A percentile compares a stretch with the other conserved stretches of the same genome.
Conservation (phyloP, 2,888 invertebrate species). For the Patella pellucida region DNA sequence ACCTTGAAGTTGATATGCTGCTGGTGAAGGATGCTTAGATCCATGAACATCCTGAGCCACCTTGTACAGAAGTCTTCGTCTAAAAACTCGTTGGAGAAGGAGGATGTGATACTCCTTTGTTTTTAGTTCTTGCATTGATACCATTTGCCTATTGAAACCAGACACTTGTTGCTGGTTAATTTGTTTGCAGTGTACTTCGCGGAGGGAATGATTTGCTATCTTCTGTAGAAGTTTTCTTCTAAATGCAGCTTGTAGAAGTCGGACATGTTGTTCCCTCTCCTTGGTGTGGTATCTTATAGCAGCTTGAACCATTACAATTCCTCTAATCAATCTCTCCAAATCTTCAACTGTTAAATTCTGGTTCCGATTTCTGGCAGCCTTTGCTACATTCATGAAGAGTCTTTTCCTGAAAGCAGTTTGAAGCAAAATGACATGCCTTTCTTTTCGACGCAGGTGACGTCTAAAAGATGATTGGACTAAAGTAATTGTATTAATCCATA, state of each 20-base stretch:
- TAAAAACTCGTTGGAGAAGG: neutral
- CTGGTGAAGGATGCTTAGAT: neutral
- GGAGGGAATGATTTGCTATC: neutral
- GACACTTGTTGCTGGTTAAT: no score
- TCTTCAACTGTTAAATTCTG: neutral
- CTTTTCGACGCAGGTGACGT: neutral
- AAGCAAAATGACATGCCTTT: conserved; percentile 3
- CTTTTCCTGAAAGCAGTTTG: conserved; percentile 4
- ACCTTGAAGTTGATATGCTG: neutral
- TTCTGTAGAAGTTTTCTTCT: neutral
- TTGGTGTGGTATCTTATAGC: neutral
- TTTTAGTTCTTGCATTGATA: neutral
- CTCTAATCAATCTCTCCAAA: neutral
- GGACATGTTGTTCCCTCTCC: neutral
- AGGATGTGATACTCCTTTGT: neutral
- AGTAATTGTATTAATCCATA: neutral
- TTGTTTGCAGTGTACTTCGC: no score
- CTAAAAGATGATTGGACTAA: conserved; percentile 2
- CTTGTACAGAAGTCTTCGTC: neutral
- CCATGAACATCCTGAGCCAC: neutral
- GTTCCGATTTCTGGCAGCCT: neutral
- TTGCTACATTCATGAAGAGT: neutral
- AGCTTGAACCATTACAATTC: neutral
- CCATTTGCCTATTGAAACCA: no score
- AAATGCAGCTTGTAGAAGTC: neutral